Evolutionary conservation across 2,888 invertebrate species (phyloP).

Genomic region (Orthosia incerta): DNA sequence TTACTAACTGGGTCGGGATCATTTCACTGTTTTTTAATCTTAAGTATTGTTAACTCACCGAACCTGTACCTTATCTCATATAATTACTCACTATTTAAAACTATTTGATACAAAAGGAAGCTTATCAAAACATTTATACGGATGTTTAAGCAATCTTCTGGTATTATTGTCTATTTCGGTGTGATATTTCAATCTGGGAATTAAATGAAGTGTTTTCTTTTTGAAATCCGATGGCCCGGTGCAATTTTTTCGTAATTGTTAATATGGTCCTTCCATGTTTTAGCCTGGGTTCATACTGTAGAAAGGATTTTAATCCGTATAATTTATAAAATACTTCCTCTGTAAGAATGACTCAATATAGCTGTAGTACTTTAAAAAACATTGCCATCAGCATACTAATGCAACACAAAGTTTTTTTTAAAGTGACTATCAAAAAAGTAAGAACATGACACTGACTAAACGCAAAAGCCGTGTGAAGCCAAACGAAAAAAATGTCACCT

Average conservation of each 20-base stretch:
- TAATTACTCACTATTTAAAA: background rate
- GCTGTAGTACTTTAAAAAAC: no score
- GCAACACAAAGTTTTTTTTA: no score
- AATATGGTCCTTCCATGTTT: background rate
- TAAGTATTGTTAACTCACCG: slow-evolving; percentile 10
- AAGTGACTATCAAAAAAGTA: no score
- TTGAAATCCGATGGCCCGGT: background rate
- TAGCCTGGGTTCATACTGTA: background rate
- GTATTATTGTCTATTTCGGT: background rate
- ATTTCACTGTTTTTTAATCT: slow-evolving; percentile 34
- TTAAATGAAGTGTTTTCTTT: background rate
- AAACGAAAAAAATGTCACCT: no score
- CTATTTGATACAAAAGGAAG: background rate
- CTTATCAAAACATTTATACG: background rate
- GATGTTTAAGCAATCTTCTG: background rate
- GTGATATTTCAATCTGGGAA: background rate
- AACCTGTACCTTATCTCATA: slow-evolving; percentile 9
- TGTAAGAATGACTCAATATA: no score
- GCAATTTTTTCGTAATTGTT: background rate
- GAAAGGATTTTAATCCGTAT: no score
- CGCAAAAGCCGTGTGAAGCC: no score
- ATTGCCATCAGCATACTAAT: no score
- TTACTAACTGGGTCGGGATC: slow-evolving; percentile 56
- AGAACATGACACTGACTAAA: no score
- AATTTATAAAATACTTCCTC: no score